phyloP scores from a whole-genome alignment of 2,113 vertebrate genomes.

The Gopherus evgoodei region DNA sequence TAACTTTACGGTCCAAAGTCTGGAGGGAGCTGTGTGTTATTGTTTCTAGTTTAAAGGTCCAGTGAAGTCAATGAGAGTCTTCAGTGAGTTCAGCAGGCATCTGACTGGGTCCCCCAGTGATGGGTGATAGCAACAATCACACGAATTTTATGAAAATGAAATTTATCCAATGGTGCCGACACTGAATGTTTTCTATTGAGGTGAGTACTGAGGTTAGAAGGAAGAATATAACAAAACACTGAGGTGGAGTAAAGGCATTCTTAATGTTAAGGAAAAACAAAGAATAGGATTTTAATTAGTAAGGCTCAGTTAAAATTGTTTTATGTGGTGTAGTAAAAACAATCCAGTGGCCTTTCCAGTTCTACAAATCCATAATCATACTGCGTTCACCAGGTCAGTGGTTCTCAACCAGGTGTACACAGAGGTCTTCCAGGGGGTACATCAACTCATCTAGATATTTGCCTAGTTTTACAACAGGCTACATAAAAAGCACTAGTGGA shows the following conservation, averaged over 20 bases:
- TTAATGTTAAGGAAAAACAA: not conserved
- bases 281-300: not conserved
- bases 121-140: rapidly evolving
- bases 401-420: too few species aligned
- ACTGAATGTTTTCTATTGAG: rapidly evolving
- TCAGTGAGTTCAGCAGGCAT: not conserved
- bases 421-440: too few species aligned
- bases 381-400: not conserved
- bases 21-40: rapidly evolving
- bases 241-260: rapidly evolving
- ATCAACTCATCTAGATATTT: too few species aligned
- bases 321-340: rapidly evolving
- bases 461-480: too few species aligned
- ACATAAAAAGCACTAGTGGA: too few species aligned
- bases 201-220: rapidly evolving
- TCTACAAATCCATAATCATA: rapidly evolving
- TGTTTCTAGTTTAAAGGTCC: not conserved
- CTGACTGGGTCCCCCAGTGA: rapidly evolving
- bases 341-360: not conserved
- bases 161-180: rapidly evolving
- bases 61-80: not conserved
- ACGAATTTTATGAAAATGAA: rapidly evolving
- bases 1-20: rapidly evolving
- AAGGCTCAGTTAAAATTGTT: not conserved
- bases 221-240: not conserved